These are phyloP conservation scores for Cephalopholis sonnerati DNA, from an alignment of 2,113 vertebrate species.

Conservation along the genomic window DNA sequence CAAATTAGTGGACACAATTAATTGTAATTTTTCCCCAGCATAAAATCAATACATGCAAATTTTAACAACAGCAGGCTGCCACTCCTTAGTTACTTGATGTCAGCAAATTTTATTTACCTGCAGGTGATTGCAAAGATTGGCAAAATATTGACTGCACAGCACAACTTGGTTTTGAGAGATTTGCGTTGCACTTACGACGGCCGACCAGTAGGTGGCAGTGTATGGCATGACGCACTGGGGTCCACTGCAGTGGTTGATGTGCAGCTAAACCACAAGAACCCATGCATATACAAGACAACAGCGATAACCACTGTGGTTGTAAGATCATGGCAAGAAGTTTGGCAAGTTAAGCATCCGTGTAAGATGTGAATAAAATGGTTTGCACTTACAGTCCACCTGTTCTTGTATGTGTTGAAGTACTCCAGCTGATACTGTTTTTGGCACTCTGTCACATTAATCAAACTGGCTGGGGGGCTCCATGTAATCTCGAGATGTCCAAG, in stretches of 20 bases:
- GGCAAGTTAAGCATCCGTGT: background rate
- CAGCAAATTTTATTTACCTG: too few species aligned
- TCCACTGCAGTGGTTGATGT: background rate
- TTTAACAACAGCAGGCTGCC: too few species aligned
- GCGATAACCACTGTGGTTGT: background rate
- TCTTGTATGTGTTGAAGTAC: constrained; percentile 79
- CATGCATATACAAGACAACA: background rate
- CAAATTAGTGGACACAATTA: too few species aligned
- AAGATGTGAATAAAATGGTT: background rate
- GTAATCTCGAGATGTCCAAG: constrained; percentile 87
- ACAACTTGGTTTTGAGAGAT: background rate
- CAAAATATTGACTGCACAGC: background rate
- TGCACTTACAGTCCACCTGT: constrained; percentile 87
- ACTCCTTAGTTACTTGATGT: too few species aligned
- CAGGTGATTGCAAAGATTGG: too few species aligned
- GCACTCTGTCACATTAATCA: constrained; percentile 75
- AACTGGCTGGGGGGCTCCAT: constrained; percentile 84
- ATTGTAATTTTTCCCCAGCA: too few species aligned
- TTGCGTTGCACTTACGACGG: background rate
- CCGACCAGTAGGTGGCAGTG: background rate
- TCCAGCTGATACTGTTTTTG: constrained; percentile 85
- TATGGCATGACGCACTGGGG: background rate
- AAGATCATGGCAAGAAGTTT: background rate
- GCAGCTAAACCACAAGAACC: background rate
- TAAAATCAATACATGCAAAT: too few species aligned